Conservation (phyloP, 2,113 vertebrate genomes). For the Carollia perspicillata region DNA sequence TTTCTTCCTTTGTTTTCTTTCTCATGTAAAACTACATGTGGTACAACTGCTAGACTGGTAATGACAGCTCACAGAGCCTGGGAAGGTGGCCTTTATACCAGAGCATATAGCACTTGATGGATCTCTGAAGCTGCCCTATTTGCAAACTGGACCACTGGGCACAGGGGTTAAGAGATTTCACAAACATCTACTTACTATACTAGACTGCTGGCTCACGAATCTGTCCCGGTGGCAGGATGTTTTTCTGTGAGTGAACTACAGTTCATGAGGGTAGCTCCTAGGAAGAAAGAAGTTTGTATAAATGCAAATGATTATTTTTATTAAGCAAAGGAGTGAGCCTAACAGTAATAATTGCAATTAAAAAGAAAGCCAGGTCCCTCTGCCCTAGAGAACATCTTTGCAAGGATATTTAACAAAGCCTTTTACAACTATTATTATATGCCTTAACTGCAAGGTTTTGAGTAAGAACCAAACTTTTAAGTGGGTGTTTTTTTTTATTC, state of each 20-base stretch:
- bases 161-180: background rate
- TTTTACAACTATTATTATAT: conserved; percentile 48
- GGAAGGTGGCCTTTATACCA: background rate
- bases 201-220: background rate
- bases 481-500: background rate
- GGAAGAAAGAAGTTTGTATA: conserved; percentile 1
- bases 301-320: conserved; percentile 53
- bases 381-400: background rate
- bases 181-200: background rate
- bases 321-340: conserved; percentile 39
- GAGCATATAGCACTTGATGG: background rate
- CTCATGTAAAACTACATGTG: background rate
- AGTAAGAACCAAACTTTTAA: conserved; percentile 61
- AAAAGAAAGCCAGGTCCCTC: conserved; percentile 28
- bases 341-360: conserved; percentile 44
- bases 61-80: background rate
- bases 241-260: background rate
- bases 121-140: background rate
- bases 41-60: background rate
- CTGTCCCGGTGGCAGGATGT: background rate
- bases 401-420: conserved; percentile 32
- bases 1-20: background rate
- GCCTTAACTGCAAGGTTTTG: conserved; percentile 40
- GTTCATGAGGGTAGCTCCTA: background rate
- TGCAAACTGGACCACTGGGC: background rate